Base-by-base conservation (phyloP, 2,888 invertebrate species). In the Philonicus albiceps region DNA sequence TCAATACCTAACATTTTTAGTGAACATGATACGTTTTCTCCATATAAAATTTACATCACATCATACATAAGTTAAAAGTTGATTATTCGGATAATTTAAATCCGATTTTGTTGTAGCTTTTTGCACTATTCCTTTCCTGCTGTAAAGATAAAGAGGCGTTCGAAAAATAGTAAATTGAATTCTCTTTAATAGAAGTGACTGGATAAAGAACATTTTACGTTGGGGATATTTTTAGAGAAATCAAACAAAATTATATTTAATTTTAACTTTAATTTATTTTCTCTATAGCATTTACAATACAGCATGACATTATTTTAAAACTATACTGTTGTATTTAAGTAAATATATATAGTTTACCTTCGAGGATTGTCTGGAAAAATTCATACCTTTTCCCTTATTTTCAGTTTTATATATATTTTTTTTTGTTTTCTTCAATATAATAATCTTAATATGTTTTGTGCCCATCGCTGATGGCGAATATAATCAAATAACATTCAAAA, bases 291-390 rank as follows among this genome's bases (percentile, higher is more conserved):
- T 86, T 83, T 80, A 86, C 81, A 86, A 64, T 80, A 73, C 73
- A 84, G 84, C 84, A 73, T 84, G 84, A 84, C 84, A 84, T 83
- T 83, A 85, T 87, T 55, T 85, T 78, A 31, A 86, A 81, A 74
- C 64, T 81, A 81, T 55, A 85, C 37, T 84, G 55, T 83, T 87
- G 22, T 53, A 53, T 80, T 85, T 55, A 83, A 83, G 49, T 75
- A 73, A 73, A 84, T 84, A 84, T 86, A 64, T 78, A 76, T 75
- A 64, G 40, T 86, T 84, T 83, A 64, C 83, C 31, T 85, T 86
- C 87, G 86, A 87, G 88, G 89, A 89, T 89, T 89, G 89, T 89
- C 89, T 89, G 89, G 88, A 89, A 88, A 88, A 89, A 89, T 73
- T 34, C 84, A 89, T 88, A 87, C 87, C 80, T 87, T 87, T 88